phyloP scores from a whole-genome alignment of 2,888 invertebrate species.

The Bhutanitis thaidina region DNA sequence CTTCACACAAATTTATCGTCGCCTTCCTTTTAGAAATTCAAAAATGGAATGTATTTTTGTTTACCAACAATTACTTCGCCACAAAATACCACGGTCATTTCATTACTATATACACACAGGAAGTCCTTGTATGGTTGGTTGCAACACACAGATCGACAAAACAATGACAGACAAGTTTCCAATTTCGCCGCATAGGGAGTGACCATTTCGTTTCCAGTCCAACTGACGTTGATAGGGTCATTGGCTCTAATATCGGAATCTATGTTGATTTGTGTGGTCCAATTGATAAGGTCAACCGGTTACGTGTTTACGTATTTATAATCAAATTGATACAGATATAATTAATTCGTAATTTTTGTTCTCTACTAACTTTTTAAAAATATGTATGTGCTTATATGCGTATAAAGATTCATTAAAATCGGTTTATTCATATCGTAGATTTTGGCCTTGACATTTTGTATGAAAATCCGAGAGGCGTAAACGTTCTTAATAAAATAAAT shows the following conservation, averaged over 20 bases:
- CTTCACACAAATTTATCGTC: neutral
- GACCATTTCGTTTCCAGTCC: slow-evolving; percentile 12
- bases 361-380: too few species aligned
- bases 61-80: slow-evolving; percentile 6
- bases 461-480: too few species aligned
- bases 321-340: too few species aligned
- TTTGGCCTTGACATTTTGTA: too few species aligned
- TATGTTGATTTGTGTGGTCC: neutral
- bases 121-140: slow-evolving; percentile 14
- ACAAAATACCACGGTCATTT: neutral
- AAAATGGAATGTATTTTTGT: neutral
- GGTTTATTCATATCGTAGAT: too few species aligned
- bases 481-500: too few species aligned
- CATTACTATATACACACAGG: slow-evolving; percentile 4
- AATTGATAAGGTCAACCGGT: slow-evolving; percentile 3
- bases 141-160: neutral
- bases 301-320: too few species aligned
- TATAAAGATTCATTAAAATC: too few species aligned
- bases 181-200: neutral
- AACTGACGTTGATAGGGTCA: slow-evolving; percentile 18
- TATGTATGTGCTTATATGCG: too few species aligned
- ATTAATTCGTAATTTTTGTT: too few species aligned
- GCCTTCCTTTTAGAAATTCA: neutral
- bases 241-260: slow-evolving; percentile 6
- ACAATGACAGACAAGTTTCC: neutral